These are phyloP conservation scores for Caenorhabditis sp. DNA, from an alignment of 2,888 invertebrate species.

Conservation along the genomic window DNA sequence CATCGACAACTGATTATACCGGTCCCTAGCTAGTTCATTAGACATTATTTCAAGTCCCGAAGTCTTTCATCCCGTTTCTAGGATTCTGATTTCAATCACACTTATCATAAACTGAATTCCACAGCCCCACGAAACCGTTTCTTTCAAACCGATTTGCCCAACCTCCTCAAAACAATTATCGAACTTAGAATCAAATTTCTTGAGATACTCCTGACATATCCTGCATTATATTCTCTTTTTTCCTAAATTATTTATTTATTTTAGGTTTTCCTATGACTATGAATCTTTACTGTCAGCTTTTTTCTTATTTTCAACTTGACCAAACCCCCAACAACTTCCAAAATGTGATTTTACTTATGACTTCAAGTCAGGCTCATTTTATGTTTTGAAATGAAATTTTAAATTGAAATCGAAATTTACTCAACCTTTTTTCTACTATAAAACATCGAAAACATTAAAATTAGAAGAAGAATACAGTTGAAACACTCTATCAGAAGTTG, in stretches of 20 bases:
- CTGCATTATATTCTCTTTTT: background rate
- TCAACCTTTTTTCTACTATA: conserved; percentile 54
- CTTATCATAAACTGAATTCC: conserved; percentile 3
- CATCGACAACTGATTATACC: conserved; percentile 66
- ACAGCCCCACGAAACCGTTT: conserved; percentile 10
- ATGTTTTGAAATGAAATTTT: conserved; percentile 41
- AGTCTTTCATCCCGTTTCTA: conserved; percentile 56
- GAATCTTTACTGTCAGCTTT: conserved; percentile 6
- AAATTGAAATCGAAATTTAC: conserved; percentile 41
- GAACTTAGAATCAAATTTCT: conserved; percentile 42
- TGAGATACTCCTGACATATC: conserved; percentile 51
- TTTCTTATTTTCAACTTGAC: conserved; percentile 47
- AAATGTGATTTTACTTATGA: conserved; percentile 60
- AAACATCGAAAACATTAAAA: conserved; percentile 43
- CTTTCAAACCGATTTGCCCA: conserved; percentile 22
- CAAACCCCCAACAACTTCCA: conserved; percentile 48
- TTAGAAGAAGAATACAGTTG: conserved; percentile 53
- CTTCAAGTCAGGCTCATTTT: conserved; percentile 62
- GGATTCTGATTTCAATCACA: conserved; percentile 31
- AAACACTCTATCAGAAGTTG: conserved; percentile 42
- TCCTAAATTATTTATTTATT: conserved; percentile 62
- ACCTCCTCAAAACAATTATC: conserved; percentile 32
- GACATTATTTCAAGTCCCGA: conserved; percentile 23
- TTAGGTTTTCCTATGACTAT: conserved; percentile 24
- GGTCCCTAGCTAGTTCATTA: conserved; percentile 27